Percentiles rank a stretch among this genome's conserved stretches.
Evolutionary conservation across 1,140 invertebrate species (phyloP).

Genomic region (Scaptodrosophila lebanonensis): DNA sequence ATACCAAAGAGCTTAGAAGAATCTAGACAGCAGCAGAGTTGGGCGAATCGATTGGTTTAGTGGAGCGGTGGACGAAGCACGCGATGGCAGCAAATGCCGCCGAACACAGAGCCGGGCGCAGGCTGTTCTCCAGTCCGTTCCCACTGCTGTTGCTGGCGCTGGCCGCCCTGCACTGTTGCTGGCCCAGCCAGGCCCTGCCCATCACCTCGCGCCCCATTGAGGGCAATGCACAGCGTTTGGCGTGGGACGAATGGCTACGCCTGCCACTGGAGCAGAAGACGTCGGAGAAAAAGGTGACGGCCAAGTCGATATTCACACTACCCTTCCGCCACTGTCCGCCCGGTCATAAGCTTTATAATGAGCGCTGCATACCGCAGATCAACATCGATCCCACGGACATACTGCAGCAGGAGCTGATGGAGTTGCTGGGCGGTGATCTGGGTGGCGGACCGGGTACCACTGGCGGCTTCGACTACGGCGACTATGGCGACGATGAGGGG

Average conservation of each 20-base stretch:
- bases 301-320: conserved; percentile 71
- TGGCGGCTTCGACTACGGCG: conserved; percentile 41
- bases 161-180: background rate
- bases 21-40: conserved; percentile 3
- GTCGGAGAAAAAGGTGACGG: conserved; percentile 65
- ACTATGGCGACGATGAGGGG: conserved; percentile 15
- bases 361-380: conserved; percentile 59
- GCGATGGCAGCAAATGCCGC: conserved; percentile 22
- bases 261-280: conserved; percentile 53
- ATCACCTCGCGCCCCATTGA: conserved; percentile 74
- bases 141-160: conserved; percentile 24
- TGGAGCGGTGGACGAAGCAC: conserved; percentile 12
- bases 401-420: conserved; percentile 48
- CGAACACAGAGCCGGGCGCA: conserved; percentile 6
- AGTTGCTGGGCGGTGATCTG: conserved; percentile 11
- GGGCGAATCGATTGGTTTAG: conserved; percentile 2
- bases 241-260: conserved; percentile 70
- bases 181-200: conserved; percentile 43
- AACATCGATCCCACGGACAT: conserved; percentile 56
- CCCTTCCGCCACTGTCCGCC: conserved; percentile 58
- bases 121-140: no score
- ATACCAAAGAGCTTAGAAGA: background rate
- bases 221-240: conserved; percentile 66
- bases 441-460: background rate
- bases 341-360: conserved; percentile 52